Evolutionary conservation across 2,888 invertebrate genomes (phyloP).

Genomic region (Conistra vaccinii): DNA sequence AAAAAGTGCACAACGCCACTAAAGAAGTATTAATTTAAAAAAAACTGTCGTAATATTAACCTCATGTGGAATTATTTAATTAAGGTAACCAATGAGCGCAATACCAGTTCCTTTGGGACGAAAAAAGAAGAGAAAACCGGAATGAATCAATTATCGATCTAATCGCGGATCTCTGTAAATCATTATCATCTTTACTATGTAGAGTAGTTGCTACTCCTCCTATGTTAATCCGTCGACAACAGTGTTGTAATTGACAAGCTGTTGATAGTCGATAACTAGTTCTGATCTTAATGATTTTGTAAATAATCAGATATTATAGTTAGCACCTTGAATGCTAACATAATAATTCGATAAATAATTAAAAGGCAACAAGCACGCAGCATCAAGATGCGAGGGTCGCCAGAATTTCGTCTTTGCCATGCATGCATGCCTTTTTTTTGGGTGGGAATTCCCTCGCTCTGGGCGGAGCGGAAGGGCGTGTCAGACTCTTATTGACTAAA

Average conservation of each 20-base stretch:
- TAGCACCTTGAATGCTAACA: background rate
- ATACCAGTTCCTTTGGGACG: constrained; percentile 4
- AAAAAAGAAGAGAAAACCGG: constrained; percentile 8
- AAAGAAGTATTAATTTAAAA: no score
- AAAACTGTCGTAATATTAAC: background rate
- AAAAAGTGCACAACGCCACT: no score
- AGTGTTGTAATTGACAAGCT: constrained; percentile 3
- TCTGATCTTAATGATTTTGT: background rate
- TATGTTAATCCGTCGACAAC: constrained; percentile 24
- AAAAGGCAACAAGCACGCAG: background rate
- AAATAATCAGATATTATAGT: background rate
- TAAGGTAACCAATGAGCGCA: constrained; percentile 24
- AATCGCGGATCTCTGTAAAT: constrained; percentile 33
- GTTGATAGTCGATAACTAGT: constrained; percentile 20
- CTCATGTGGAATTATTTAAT: background rate
- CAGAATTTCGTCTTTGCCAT: background rate
- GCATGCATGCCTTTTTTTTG: background rate
- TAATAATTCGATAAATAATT: constrained; percentile 11
- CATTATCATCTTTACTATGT: constrained; percentile 16
- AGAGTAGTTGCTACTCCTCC: background rate
- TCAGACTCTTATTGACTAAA: no score
- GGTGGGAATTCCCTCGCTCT: no score
- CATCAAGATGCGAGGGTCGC: background rate
- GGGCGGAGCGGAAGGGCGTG: no score
- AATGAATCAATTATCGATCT: constrained; percentile 9